Evolutionary conservation across 2,797 vertebrate genomes (phyloP), one percentile per base, ranked within the genome.

Genomic region (Gymnodraco acuticeps): DNA sequence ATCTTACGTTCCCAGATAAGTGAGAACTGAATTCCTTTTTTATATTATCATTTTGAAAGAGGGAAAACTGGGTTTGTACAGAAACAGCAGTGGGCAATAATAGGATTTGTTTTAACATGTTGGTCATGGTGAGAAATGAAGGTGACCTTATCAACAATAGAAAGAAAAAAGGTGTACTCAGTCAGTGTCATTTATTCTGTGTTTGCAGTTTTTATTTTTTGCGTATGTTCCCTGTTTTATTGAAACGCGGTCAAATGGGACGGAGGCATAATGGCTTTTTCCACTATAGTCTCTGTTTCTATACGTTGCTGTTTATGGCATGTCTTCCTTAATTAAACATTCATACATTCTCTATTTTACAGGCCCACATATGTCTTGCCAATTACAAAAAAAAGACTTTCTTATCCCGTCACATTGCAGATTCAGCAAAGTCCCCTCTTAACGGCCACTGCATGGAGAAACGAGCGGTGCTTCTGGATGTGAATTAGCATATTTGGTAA

Each of bases 231-330:
- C 48, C 65, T 48, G 62, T 86, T 87, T 90, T 82, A 88, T 78
- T 91, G 86, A 86, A 89, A 90, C 70, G 74, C 91, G 91, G 80
- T 91, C 87, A 88, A 73, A 92, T 90, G 89, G 92, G 91, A 94
- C 86, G 72, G 79, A 76, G 60, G 82, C 87, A 83, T 93, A 94
- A 93, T 93, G 85, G 82, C 82, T 89, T 87, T 80, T 86, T 87
- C 56, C 59, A 51, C 64, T 82, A 67, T 75, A 81, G 80, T 81
- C 63, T 45, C 69, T 76, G 66, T 84, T 80, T 86, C 68, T 51
- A 19, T 48, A 71, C 73, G 38, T 78, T 66, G n/a, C 59, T 70
- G 65, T 83, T 88, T 81, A 43, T 69, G 66, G 33, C 61, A 70
- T 77, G 87, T 79, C 64, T 75, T 79, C 51, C 48, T 48, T 83